Evolutionary conservation across 2,113 vertebrate genomes (phyloP).

Genomic region (Thermophis baileyi): DNA sequence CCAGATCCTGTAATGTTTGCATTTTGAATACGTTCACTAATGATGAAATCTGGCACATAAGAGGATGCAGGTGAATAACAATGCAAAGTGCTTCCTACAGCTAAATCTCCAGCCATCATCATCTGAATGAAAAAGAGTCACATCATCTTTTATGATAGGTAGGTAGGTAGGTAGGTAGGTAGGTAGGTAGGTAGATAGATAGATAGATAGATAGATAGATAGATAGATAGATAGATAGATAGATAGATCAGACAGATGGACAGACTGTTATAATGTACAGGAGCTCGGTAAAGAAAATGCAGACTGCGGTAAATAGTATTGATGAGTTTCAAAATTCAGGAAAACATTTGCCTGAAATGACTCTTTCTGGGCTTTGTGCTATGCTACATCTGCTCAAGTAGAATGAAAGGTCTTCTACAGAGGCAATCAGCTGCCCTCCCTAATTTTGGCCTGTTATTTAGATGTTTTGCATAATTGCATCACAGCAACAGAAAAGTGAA

Average conservation of each 20-base stretch:
- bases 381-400: slow-evolving; percentile 18
- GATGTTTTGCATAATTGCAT: slow-evolving; percentile 6
- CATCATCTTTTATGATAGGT: background rate
- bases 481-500: background rate
- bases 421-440: slow-evolving; percentile 19
- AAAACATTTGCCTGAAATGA: background rate
- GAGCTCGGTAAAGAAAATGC: slow-evolving; percentile 20
- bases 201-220: too few relatives aligned
- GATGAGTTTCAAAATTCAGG: background rate
- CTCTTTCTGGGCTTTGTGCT: background rate
- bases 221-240: too few relatives aligned
- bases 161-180: too few relatives aligned
- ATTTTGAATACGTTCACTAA: background rate
- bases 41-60: background rate
- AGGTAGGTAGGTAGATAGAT: too few relatives aligned
- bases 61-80: background rate
- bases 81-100: background rate
- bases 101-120: background rate
- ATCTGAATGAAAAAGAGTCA: background rate
- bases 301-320: background rate
- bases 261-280: background rate
- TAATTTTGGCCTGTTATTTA: background rate
- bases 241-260: too few relatives aligned
- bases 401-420: slow-evolving; percentile 1
- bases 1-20: background rate